Conservation (phyloP, 1,140 invertebrate genomes). For the Philaenus spumarius region DNA sequence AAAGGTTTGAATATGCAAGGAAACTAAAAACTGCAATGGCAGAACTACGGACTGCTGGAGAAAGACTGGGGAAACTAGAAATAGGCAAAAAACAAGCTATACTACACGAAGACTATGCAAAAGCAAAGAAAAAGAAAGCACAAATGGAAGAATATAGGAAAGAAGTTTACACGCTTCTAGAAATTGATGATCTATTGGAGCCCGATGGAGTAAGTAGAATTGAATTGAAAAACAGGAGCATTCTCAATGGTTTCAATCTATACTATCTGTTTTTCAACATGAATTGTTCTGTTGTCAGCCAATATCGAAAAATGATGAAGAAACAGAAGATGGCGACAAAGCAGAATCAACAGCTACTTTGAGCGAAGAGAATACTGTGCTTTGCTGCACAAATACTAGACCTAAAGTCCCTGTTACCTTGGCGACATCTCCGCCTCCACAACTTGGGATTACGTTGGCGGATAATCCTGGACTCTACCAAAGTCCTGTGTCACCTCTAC, state of each 20-base stretch:
- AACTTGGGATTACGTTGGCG: constrained; percentile 34
- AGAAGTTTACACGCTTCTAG: constrained; percentile 60
- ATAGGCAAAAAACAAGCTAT: constrained; percentile 87
- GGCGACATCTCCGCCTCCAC: constrained; percentile 36
- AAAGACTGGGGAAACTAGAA: constrained; percentile 82
- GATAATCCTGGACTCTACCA: constrained; percentile 20
- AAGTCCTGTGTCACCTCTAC: constrained; percentile 26
- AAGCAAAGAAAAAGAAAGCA: constrained; percentile 79
- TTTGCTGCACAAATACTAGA: constrained; percentile 10
- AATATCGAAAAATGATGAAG: constrained; percentile 44
- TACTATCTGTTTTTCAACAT: constrained; percentile 4
- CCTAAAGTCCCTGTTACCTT: constrained; percentile 21
- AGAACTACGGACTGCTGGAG: constrained; percentile 74
- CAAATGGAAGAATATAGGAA: constrained; percentile 77
- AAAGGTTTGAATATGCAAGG: constrained; percentile 86
- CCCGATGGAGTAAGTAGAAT: constrained; percentile 54
- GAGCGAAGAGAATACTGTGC: constrained; percentile 35
- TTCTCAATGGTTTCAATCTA: no score
- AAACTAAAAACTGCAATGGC: constrained; percentile 80
- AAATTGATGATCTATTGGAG: constrained; percentile 72
- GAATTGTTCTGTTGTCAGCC: constrained; percentile 31
- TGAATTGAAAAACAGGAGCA: not conserved
- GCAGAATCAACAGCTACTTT: constrained; percentile 17
- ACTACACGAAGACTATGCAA: constrained; percentile 83
- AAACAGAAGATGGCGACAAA: constrained; percentile 21